phyloP scores from a whole-genome alignment of 35 echinoderm and acorn worm species.

The Heliocidaris erythrogramma region DNA sequence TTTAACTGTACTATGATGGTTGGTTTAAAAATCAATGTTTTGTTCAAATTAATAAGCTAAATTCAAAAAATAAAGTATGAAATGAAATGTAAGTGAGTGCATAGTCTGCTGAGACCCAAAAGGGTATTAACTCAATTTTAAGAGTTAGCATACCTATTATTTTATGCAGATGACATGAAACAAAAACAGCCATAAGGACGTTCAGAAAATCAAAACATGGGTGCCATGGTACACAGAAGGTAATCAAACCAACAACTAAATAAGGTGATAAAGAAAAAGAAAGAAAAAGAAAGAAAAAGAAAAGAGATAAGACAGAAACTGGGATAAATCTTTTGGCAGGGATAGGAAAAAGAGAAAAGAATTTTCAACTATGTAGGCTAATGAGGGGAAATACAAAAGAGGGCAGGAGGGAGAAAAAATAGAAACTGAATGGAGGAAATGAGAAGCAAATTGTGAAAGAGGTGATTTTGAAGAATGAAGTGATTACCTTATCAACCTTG shows the following conservation, averaged over 20 bases:
- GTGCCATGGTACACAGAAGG: not conserved
- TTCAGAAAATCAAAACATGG: not conserved
- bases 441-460: not conserved
- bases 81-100: too few species aligned
- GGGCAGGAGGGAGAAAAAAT: not conserved
- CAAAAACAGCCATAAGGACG: too few species aligned
- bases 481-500: slow-evolving; percentile 85
- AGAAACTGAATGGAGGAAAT: not conserved
- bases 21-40: too few species aligned
- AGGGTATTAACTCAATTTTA: too few species aligned
- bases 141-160: too few species aligned
- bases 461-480: not conserved
- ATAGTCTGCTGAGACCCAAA: too few species aligned
- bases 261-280: not conserved
- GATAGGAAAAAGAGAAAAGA: not conserved
- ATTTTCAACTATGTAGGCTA: not conserved
- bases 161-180: too few species aligned
- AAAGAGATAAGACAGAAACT: not conserved
- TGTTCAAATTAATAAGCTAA: too few species aligned
- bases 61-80: too few species aligned
- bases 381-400: not conserved
- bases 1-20: not conserved
- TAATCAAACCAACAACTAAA: not conserved
- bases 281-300: not conserved
- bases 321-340: not conserved